Evolutionary conservation across 2,888 invertebrate species (phyloP), one percentile per base, ranked within the genome.

Genomic region (Dorcus hopei): DNA sequence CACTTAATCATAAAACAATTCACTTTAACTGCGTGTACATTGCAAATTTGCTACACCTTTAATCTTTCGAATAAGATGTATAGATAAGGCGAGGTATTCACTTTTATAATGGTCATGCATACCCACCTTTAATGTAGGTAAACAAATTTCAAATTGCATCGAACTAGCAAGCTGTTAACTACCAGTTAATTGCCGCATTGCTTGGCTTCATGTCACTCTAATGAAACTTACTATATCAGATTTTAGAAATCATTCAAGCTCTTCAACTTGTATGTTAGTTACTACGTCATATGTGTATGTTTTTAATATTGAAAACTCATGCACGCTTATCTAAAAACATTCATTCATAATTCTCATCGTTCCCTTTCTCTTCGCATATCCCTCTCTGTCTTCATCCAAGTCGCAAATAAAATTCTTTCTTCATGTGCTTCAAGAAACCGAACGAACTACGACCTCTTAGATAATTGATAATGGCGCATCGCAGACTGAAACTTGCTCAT

Each of bases 1-100:
- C 68, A 69, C 70, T 72, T 72, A 71, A 70, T 71, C 69, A 71
- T 70, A 68, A 71, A 71, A 70, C 71, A 72, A 72, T 71, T 70
- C 71, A 66, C 65, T 64, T 61, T 64, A 63, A 64, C 68, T 61
- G 64, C 65, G 61, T 63, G 64, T 63, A 63, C 60, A 66, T 65
- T 65, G 65, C 63, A 65, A 65, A 67, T 67, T 67, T 63, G 66
- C 62, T 67, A 65, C 67, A 65, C 66, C 66, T 65, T 65, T 64
- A 55, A 62, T 62, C 61, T 56, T 61, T 62, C 53, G 58, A 61
- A 63, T 64, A 56, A 65, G 66, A 63, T 66, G 62, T 63, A 61
- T 61, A 58, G 64, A 66, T 66, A 66, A 61, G 52, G 62, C 63
- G 51, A 57, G 52, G 55, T 52, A 60, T 62, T 62, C 55, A 53